These are phyloP conservation scores for Xenotilapia longispinis DNA, from an alignment of 2,113 vertebrate genomes.

Conservation along the genomic window DNA sequence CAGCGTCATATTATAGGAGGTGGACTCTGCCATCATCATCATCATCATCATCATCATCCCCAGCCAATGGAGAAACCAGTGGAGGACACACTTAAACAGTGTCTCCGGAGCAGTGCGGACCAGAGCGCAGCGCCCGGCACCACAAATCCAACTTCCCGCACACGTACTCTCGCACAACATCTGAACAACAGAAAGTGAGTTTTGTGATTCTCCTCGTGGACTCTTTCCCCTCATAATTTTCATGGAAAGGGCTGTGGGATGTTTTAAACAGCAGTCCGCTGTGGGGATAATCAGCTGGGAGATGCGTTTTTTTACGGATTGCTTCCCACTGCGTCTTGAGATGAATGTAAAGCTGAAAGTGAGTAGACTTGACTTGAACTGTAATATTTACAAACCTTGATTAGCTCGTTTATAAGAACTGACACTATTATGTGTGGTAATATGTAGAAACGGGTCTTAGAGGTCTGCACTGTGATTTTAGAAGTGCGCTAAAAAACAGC, in stretches of 20 bases:
- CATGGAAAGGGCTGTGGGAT: neutral
- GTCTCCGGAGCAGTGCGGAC: neutral
- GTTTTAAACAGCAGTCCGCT: neutral
- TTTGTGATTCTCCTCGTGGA: neutral
- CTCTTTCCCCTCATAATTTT: neutral
- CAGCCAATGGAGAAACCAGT: conserved; percentile 28
- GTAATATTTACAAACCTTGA: neutral
- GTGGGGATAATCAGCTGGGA: neutral
- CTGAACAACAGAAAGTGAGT: neutral
- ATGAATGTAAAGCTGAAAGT: neutral
- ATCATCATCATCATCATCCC: neutral
- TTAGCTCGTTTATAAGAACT: neutral
- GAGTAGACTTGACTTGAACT: neutral
- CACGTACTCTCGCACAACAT: neutral
- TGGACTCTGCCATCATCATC: neutral
- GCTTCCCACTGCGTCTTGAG: neutral
- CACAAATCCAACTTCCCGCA: neutral
- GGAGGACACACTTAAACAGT: conserved; percentile 8
- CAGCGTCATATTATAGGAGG: neutral
- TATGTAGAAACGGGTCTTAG: neutral
- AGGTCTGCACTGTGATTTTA: neutral
- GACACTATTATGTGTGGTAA: neutral
- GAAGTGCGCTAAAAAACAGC: neutral
- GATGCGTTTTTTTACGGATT: neutral
- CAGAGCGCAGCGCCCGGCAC: neutral